Conservation (phyloP, 2,797 vertebrate genomes). For the Lagocephalus sceleratus region DNA sequence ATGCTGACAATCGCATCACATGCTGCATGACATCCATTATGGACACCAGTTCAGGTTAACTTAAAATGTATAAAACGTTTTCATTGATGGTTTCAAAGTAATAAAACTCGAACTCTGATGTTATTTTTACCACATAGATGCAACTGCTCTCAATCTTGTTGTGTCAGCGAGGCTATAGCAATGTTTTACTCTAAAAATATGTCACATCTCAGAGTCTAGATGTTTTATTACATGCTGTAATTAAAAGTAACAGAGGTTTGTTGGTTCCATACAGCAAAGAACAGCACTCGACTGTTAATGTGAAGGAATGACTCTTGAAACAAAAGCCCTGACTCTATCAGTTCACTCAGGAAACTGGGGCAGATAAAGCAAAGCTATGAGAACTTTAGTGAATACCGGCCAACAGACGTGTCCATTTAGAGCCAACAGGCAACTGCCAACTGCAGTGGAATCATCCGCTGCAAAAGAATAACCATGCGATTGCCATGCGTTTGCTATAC, state of each 20-base stretch:
- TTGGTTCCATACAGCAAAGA: constrained; percentile 55
- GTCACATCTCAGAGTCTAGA: constrained; percentile 69
- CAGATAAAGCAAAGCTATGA: constrained; percentile 20
- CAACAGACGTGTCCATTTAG: constrained; percentile 23
- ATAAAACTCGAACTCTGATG: constrained; percentile 7
- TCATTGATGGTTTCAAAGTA: constrained; percentile 14
- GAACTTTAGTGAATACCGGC: constrained; percentile 23
- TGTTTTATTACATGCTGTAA: constrained; percentile 77
- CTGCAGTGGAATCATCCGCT: neutral
- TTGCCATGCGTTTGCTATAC: constrained; percentile 15
- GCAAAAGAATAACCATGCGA: constrained; percentile 1
- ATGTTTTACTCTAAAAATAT: constrained; percentile 77
- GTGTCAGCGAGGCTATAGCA: constrained; percentile 49
- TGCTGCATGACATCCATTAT: neutral
- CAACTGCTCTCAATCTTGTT: constrained; percentile 30
- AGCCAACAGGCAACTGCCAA: constrained; percentile 13
- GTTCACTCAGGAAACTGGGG: constrained; percentile 32
- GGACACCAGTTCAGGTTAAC: neutral
- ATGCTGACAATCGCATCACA: too few species aligned
- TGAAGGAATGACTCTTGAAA: constrained; percentile 57
- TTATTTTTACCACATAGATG: constrained; percentile 22
- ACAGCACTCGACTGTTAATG: constrained; percentile 69
- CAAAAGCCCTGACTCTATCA: constrained; percentile 43
- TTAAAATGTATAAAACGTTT: constrained; percentile 13
- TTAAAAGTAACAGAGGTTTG: constrained; percentile 76